Base-by-base conservation (phyloP, 2,888 invertebrate genomes). In the Drosophila monieri region DNA sequence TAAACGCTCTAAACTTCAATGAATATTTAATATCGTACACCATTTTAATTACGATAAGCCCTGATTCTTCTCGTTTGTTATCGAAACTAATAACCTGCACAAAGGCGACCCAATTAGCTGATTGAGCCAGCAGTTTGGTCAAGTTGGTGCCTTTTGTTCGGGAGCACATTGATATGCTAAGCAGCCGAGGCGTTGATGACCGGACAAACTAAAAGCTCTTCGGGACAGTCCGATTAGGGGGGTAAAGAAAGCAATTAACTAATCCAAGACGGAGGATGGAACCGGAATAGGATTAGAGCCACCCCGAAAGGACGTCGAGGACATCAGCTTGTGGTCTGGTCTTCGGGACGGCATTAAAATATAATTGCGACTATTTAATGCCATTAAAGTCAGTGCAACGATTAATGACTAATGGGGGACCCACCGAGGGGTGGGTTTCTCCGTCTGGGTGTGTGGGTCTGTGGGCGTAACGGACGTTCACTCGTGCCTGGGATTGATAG, bases 401-500 rank as follows among this genome's bases (percentile, higher is more conserved):
- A 77, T 85, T 88, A 88, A 85, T 88, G 85, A 85, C 88, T 83
- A 83, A 88, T 79, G 88, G 74, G 57, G 73, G 67, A 73, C 68
- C 27, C 27, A 27, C 9, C 61, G 44, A 49, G 61, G 51, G 41
- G 47, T 55, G 52, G 41, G 18, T 43, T 54, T 47, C 23, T 41
- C 8, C 39, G 30, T 6, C 0, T 27, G 3, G 44, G 21, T 41
- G 47, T 6, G 48, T 30, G 37, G 47, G 60, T 39, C 53, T 27
- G 56, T 39, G 53, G 30, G 58, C 37, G 44, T 54, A 52, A 59
- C 43, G 43, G 43, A 21, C 43, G 66, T 77, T 62, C 61, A 54
- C 88, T 86, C 64, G 88, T 88, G 86, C 73, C 72, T 81, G 87
- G 89, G 89, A 88, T 89, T 89, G 89, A 90, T 89, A 88, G 90